Evolutionary conservation across 2,888 invertebrate genomes (phyloP), one percentile per base, ranked within the genome.

Genomic region (Thymelicus sylvestris): DNA sequence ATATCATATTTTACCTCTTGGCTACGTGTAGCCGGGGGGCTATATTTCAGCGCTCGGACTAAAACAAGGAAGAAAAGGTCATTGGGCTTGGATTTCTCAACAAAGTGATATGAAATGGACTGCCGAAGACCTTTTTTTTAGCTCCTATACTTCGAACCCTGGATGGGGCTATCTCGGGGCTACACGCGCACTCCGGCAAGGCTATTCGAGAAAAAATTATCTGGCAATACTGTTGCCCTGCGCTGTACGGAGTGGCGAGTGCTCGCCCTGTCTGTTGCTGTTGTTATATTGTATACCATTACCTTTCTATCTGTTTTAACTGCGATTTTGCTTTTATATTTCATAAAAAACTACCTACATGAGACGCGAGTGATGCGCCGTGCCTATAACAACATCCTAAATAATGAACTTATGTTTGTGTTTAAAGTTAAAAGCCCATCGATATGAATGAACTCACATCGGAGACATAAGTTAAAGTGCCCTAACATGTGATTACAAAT

Each of bases 401-500:
- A 82, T 74, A 79, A 84, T 81, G 80, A 77, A 77, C 77, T 70
- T 75, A 76, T 76, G 70, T 75, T 72, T 64, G 57, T 75, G 71
- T 77, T 68, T 71, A 66, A 73, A 72, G 66, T 68, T 71, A 66
- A 73, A 72, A 67, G 63, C 61, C 52, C 65, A 73, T 65, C 73
- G 73, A 6, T 76, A 72, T 24, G 74, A 73, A 66, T 76, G 74
- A 76, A 73, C 72, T 74, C 74, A 60, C 55, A 75, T 75, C 55
- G 62, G 71, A 69, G 71, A 74, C 75, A 73, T 38, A 38, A 7
- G 31, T 38, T 67, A 71, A 75, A 76, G 79, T 80, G 77, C 78
- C 80, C 69, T 82, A 88, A 84, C 86, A 91, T 90, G 91, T 91
- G 89, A 91, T 88, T 86, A 80, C 72, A 81, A 86, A 88, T 88